phyloP scores from a whole-genome alignment of 2,797 vertebrate species.

The Hyperoplus lanceolatus region DNA sequence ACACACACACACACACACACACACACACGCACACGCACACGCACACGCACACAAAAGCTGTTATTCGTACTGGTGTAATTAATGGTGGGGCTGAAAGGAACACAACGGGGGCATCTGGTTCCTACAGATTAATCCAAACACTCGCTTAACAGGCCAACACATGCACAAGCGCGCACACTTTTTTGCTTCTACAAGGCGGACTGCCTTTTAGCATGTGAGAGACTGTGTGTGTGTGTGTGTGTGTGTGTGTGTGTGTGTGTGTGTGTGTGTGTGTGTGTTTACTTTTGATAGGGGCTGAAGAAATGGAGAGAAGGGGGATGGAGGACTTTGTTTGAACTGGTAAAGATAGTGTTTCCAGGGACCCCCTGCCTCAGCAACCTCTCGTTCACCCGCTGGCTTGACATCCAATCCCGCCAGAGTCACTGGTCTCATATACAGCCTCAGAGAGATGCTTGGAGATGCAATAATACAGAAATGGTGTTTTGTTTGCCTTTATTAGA shows the following conservation, averaged over 20 bases:
- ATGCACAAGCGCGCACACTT: slow-evolving; percentile 33
- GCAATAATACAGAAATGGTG: not conserved
- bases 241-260: slow-evolving; percentile 43
- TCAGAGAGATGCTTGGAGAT: not conserved
- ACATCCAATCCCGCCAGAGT: slow-evolving; percentile 34
- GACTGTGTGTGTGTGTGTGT: slow-evolving; percentile 4
- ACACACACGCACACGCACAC: slow-evolving; percentile 42
- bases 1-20: slow-evolving; percentile 29
- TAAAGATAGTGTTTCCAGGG: slow-evolving; percentile 64
- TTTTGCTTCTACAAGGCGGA: slow-evolving; percentile 37
- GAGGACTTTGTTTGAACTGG: slow-evolving; percentile 68
- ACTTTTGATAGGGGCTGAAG: slow-evolving; percentile 66
- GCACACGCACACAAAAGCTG: slow-evolving; percentile 69
- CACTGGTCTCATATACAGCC: not conserved
- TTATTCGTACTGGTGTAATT: slow-evolving; percentile 86
- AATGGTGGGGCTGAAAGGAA: slow-evolving; percentile 86
- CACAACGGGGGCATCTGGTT: slow-evolving; percentile 84
- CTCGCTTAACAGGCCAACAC: slow-evolving; percentile 80
- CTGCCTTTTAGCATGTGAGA: slow-evolving; percentile 38
- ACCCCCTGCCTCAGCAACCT: slow-evolving; percentile 30
- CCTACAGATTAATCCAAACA: slow-evolving; percentile 87
- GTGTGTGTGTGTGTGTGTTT: slow-evolving; percentile 50
- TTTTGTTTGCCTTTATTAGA: not conserved
- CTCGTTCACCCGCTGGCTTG: slow-evolving; percentile 38
- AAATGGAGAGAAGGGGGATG: slow-evolving; percentile 7